phyloP scores from a whole-genome alignment of 2,113 vertebrate genomes.

The Ammodytes dubius region DNA sequence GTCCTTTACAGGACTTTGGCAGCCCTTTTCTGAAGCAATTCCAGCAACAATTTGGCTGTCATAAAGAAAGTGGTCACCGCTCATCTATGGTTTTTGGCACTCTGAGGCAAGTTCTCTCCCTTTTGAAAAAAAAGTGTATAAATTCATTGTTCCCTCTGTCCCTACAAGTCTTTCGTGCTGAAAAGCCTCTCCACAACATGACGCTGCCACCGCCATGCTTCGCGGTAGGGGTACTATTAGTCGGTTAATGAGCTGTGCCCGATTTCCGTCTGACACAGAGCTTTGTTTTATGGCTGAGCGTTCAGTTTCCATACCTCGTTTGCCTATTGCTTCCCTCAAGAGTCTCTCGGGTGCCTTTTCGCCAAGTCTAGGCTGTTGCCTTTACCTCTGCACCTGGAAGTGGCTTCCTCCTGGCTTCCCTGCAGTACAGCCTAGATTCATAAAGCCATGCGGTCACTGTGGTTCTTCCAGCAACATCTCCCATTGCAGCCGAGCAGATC shows the following conservation, averaged over 20 bases:
- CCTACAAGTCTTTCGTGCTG: slow-evolving; percentile 43
- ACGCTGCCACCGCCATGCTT: slow-evolving; percentile 62
- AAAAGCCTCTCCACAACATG: slow-evolving; percentile 61
- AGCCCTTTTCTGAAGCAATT: slow-evolving; percentile 28
- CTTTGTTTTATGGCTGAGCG: slow-evolving; percentile 65
- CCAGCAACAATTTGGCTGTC: slow-evolving; percentile 48
- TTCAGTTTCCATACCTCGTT: slow-evolving; percentile 51
- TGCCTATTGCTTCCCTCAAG: slow-evolving; percentile 25
- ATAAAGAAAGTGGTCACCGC: neutral
- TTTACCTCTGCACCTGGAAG: slow-evolving; percentile 9
- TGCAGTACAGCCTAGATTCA: slow-evolving; percentile 17
- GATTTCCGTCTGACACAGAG: slow-evolving; percentile 55
- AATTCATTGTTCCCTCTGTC: slow-evolving; percentile 44
- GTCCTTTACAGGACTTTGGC: slow-evolving; percentile 26
- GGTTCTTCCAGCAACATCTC: slow-evolving; percentile 37
- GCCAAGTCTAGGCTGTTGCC: neutral
- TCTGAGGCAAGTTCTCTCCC: slow-evolving; percentile 30
- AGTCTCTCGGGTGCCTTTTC: slow-evolving; percentile 4
- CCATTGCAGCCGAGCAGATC: slow-evolving; percentile 7
- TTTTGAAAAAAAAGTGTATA: slow-evolving; percentile 32
- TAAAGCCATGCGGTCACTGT: slow-evolving; percentile 27
- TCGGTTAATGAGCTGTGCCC: slow-evolving; percentile 74
- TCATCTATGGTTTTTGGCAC: slow-evolving; percentile 43
- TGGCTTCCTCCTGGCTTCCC: neutral
- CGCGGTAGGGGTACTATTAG: slow-evolving; percentile 69